Evolutionary conservation across 2,888 invertebrate genomes (phyloP), one percentile per base, ranked within the genome.

Genomic region (Lithophane leautieri): DNA sequence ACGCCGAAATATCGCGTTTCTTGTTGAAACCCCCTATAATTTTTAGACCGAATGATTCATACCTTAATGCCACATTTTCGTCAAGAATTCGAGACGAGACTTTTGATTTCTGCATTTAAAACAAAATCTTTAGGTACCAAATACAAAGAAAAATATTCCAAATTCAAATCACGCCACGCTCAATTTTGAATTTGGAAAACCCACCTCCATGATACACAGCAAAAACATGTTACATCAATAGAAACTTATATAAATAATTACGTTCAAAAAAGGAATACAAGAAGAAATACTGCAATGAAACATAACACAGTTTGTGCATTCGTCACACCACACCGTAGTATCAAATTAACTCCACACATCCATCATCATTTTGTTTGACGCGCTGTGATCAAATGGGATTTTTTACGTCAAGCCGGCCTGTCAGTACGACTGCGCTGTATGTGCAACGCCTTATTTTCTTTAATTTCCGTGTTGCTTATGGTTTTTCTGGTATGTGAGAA

Each of bases 311-410:
- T 88, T 86, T 81, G 88, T 82, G 63, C 87, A 91, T 92, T 92
- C 90, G 87, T 90, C 89, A 90, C 91, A 90, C 79, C 67, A 60
- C 34, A 67, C 71, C 78, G 79, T 77, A 71, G 78, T 73, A 76
- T 81, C 82, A 78, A 85, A 88, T 86, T 87, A 85, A 82, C 82
- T 80, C 67, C 50, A 75, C 63, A 80, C 91, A 94, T 94, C 93
- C 90, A 94, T 94, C 93, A 94, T 93, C 92, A 92, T 93, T 92
- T 91, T 85, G 88, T 90, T 88, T 89, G 91, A 89, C 91, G 91
- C 89, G 88, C 86, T 92, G 92, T 94, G 92, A 93, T 88, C 88
- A 88, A 88, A 88, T 86, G 92, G 88, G 91, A 90, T 93, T 94
- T 92, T 91, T 90, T 89, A 86, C 83, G 82, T 79, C 83, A 84